Evolutionary conservation across 2,113 vertebrate species (phyloP), one percentile per base, ranked within the genome.

Genomic region (Glaucidium brasilianum): DNA sequence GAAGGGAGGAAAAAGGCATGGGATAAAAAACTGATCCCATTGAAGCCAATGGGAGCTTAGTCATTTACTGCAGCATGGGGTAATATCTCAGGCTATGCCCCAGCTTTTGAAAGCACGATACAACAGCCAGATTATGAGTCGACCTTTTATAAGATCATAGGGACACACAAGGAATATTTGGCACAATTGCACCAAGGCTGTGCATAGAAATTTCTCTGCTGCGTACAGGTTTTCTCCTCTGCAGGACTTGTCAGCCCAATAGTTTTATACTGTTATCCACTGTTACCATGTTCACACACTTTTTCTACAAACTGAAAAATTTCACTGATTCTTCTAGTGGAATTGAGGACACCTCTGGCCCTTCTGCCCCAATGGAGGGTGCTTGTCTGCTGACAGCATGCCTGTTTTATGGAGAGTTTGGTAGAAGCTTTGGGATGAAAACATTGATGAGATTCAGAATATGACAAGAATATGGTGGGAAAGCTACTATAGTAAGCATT

Each of bases 121-220:
- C 49, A 72, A 45, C 12, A 49, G n/a, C n/a, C 25, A 71, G 72
- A 58, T 50, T 39, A 32, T 43, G 68, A 50, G 35, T 21, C 4
- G 9, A 82, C 19, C 49, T 85, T 94, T 91, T 76, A 53, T 37
- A 49, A 76, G 86, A 92, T 94, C 91, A 93, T 10, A 91, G 73
- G 80, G 60, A 59, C 91, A 62, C 83, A n/a, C 83, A 19, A 88
- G 79, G 80, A 96, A 56, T 35, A 78, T 95, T 94, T 87, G 91
- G 69, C 80, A 97, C 68, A 89, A 23, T 82, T 85, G 85, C 52
- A 68, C 32, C 1, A 3, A 73, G 63, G 53, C 32, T 3, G 1
- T 9, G 56, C 43, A 23, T 3, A 7, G 53, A 82, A 84, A 67
- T 80, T 55, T 86, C 67, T 84, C 59, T 53, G 35, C 23, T 49